A percentile compares a stretch with the other conserved stretches of the same genome.
These are phyloP conservation scores for Hydriomena furcata DNA, from an alignment of 2,888 invertebrate genomes.

Conservation along the genomic window DNA sequence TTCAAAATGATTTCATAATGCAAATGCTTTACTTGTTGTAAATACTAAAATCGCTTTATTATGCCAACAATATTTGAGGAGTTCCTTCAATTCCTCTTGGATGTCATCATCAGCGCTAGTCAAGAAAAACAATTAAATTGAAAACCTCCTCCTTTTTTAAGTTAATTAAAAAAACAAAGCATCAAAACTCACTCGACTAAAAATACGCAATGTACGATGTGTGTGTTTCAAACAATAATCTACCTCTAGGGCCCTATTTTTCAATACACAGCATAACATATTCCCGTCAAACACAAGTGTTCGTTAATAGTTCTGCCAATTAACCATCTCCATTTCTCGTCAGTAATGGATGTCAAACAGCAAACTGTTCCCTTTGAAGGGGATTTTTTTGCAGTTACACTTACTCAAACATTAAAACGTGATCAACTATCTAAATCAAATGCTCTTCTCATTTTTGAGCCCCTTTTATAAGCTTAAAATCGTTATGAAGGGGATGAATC, in stretches of 20 bases:
- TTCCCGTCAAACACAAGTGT: slow-evolving; percentile 18
- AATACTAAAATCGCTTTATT: too few species aligned
- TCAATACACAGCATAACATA: slow-evolving; percentile 1
- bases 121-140: too few species aligned
- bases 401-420: slow-evolving; percentile 28
- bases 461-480: slow-evolving; percentile 61
- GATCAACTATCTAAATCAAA: slow-evolving; percentile 49
- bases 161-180: too few species aligned
- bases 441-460: slow-evolving; percentile 61
- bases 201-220: too few species aligned
- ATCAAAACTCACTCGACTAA: too few species aligned
- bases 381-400: slow-evolving; percentile 8
- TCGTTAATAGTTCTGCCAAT: slow-evolving; percentile 14
- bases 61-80: too few species aligned
- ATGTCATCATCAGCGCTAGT: too few species aligned
- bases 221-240: too few species aligned
- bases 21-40: too few species aligned
- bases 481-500: slow-evolving; percentile 38
- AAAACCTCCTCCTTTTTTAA: too few species aligned
- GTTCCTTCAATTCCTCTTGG: too few species aligned
- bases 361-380: slow-evolving; percentile 13
- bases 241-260: neutral
- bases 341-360: slow-evolving; percentile 21
- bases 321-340: slow-evolving; percentile 11
- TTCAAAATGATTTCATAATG: too few species aligned